These are phyloP conservation scores for Petrocephalus microphthalmus DNA, from an alignment of 2,113 vertebrate genomes.

Conservation along the genomic window DNA sequence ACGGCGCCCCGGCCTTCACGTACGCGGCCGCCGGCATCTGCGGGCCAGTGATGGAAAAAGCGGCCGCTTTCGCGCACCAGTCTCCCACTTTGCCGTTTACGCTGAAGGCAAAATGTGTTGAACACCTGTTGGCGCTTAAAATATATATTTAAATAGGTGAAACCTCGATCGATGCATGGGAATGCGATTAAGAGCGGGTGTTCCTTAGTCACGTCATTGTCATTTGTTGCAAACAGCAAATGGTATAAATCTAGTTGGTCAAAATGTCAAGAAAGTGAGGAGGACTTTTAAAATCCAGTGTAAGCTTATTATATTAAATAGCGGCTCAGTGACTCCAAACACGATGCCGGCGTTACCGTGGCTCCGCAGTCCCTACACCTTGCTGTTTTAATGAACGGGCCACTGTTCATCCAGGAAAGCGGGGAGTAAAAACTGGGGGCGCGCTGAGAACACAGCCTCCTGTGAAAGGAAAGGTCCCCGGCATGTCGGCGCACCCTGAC, in stretches of 20 bases:
- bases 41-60: neutral
- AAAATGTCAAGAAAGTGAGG: neutral
- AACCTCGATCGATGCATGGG: neutral
- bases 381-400: neutral
- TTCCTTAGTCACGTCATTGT: neutral
- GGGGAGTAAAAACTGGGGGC: neutral
- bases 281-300: neutral
- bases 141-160: neutral
- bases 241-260: neutral
- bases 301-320: neutral
- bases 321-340: neutral
- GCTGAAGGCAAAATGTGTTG: neutral
- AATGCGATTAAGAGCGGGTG: neutral
- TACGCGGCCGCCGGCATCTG: neutral
- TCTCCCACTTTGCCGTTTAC: neutral
- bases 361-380: neutral
- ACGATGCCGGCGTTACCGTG: neutral
- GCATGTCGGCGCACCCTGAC: too few relatives aligned
- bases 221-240: neutral
- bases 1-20: neutral
- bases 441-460: neutral
- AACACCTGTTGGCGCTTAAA: neutral
- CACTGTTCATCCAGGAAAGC: neutral
- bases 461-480: too few relatives aligned
- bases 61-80: neutral